Evolutionary conservation across 2,113 vertebrate genomes (phyloP), one percentile per base, ranked within the genome.

Genomic region (Bostrychus sinensis): DNA sequence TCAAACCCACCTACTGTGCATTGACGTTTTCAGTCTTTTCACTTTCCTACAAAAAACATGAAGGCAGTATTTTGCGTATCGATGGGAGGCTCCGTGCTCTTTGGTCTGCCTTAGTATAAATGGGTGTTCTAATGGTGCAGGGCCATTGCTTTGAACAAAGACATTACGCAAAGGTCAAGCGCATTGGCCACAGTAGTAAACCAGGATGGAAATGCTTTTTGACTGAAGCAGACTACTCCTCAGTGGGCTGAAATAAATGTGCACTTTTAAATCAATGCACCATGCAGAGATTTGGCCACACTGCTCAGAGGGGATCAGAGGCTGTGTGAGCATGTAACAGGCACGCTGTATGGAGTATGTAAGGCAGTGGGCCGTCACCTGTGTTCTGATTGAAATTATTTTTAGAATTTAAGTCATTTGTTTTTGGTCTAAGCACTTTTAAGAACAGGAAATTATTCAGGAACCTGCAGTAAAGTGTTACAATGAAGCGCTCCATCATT

Each of bases 211-310:
- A 69, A 68, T 68, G 56, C 62, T 62, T 83, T 68, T 36, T 58
- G 64, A 73, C 70, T 64, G 32, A 70, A 69, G 61, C 48, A 56
- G 61, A 62, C 30, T 17, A 25, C 63, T 73, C 45, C 53, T 78
- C 55, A 16, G 64, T 69, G 62, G 71, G 65, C 59, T 73, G 60
- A 77, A 78, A 77, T 72, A 75, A 86, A 77, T 62, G 72, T 57
- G 53, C 62, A 71, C 62, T 78, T 79, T 72, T 38, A 75, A 80
- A 77, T 82, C 75, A 78, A 70, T 62, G 79, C 72, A 46, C 56
- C 75, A 61, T 72, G 63, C 77, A 66, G 64, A 59, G 71, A 67
- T 77, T 68, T 70, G 64, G 50, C 66, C 71, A 45, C 59, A 66
- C 13, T 36, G 28, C 50, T 65, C 62, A 12, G 30, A 37, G 51